phyloP scores from a whole-genome alignment of 2,113 vertebrate species.

The Eidolon helvum region DNA sequence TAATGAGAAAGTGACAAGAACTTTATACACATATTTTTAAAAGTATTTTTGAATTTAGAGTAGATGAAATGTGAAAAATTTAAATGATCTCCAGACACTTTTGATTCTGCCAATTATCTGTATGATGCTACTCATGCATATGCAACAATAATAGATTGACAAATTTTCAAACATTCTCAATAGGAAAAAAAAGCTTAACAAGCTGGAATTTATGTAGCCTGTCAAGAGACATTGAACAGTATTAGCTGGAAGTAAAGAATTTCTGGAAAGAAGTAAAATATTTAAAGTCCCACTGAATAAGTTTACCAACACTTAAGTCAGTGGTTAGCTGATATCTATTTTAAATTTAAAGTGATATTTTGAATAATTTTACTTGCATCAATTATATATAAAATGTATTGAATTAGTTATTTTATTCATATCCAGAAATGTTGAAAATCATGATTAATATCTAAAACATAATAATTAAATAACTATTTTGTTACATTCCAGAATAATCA shows the following conservation, averaged over 20 bases:
- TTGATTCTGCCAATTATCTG: neutral
- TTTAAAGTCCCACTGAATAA: neutral
- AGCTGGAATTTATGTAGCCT: neutral
- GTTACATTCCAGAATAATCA: neutral
- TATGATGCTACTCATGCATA: neutral
- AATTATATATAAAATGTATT: neutral
- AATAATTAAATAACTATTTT: neutral
- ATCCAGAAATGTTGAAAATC: neutral
- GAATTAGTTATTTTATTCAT: neutral
- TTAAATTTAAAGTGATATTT: neutral
- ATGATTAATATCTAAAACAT: neutral
- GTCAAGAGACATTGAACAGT: neutral
- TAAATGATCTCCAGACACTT: neutral
- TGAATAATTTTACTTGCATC: constrained; percentile 25
- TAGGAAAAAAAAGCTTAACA: neutral
- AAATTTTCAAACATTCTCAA: constrained; percentile 7
- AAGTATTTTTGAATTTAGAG: neutral
- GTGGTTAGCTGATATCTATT: neutral
- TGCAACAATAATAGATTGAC: neutral
- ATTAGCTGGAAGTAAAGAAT: neutral
- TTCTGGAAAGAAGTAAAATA: neutral
- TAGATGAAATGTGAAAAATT: neutral
- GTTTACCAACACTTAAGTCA: neutral
- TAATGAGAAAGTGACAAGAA: neutral
- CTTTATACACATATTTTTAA: neutral